Evolutionary conservation across 1,140 invertebrate species (phyloP), one percentile per base, ranked within the genome.

Genomic region (Choristoneura fumiferana): DNA sequence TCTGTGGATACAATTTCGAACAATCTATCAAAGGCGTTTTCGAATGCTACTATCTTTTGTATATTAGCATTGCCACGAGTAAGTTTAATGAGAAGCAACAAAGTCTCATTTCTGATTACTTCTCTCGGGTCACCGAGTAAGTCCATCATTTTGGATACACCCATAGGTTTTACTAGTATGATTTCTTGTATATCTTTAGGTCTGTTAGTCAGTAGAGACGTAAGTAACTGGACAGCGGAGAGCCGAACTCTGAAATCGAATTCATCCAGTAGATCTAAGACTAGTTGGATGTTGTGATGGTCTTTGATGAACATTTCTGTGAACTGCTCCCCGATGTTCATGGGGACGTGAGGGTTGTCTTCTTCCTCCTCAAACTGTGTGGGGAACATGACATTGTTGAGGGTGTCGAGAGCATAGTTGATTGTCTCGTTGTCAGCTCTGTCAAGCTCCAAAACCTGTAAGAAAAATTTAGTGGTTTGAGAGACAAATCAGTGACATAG

Each of bases 21-120:
- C 35, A 99, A 91, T 65, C 96, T 92, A 89, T 99, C 98, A 87
- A 99, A 99, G 0, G 97, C 97, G 91, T 99, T 99, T 90, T 99
- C 98, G 91, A 99, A 99, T 0, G 98, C 98, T 3, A 99, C 97
- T 75, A 99, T 99, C 90, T 99, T 99, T 86, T 99, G 99, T 71
- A 99, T 98, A 84, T 99, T 99, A 0, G 97, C 95, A 91, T 99
- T 99, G 4, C 95, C 94, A 90, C 97, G 97, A 0, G 98, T 99
- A 49, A 99, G 89, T 78, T 98, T 95, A 65, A 96, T 96, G 0
- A 99, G 90, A n/a, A 99, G 89, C 4, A 99, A 87, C 9, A 99
- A 88, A 1, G 96, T 96, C 91, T 99, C 97, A 89, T 99, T 99
- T 62, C 98, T 90, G 37, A 99, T 96, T 4, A 99, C 95, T 93